phyloP scores from a whole-genome alignment of 2,797 vertebrate species.

The Pteronotus mesoamericanus region DNA sequence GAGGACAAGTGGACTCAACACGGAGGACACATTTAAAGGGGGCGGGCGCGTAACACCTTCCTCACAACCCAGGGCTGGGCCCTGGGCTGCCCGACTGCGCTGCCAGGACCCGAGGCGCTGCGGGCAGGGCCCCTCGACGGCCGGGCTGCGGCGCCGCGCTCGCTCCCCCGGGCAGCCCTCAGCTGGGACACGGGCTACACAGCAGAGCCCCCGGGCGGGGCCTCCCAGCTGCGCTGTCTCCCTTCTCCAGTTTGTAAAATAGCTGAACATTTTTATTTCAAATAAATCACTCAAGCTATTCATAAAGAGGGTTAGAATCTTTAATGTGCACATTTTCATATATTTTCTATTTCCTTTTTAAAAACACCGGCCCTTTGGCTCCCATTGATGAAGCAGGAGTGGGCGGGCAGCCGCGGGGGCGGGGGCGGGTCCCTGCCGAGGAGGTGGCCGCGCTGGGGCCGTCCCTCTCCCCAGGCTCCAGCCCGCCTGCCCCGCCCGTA shows the following conservation, averaged over 20 bases:
- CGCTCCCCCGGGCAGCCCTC: fast-evolving
- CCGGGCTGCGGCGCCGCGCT: too few relatives aligned
- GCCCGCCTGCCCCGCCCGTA: too few relatives aligned
- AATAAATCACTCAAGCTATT: not conserved
- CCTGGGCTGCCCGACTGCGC: not conserved
- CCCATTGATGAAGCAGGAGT: not conserved
- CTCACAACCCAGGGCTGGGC: not conserved
- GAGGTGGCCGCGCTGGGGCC: too few relatives aligned
- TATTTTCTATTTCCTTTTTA: not conserved
- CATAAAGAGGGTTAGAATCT: not conserved
- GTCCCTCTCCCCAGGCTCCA: not conserved
- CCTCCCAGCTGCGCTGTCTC: fast-evolving
- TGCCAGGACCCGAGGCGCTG: too few relatives aligned
- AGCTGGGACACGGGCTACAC: too few relatives aligned
- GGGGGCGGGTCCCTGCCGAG: too few relatives aligned
- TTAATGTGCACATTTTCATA: not conserved
- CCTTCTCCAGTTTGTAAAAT: not conserved
- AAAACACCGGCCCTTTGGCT: not conserved
- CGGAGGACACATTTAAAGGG: not conserved
- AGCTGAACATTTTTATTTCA: not conserved
- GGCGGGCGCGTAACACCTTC: not conserved
- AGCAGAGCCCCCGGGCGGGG: too few relatives aligned
- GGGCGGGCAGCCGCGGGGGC: not conserved
- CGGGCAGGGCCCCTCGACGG: too few relatives aligned
- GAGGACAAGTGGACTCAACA: not conserved